phyloP scores from a whole-genome alignment of 2,113 vertebrate genomes.

The Cynocephalus volans region DNA sequence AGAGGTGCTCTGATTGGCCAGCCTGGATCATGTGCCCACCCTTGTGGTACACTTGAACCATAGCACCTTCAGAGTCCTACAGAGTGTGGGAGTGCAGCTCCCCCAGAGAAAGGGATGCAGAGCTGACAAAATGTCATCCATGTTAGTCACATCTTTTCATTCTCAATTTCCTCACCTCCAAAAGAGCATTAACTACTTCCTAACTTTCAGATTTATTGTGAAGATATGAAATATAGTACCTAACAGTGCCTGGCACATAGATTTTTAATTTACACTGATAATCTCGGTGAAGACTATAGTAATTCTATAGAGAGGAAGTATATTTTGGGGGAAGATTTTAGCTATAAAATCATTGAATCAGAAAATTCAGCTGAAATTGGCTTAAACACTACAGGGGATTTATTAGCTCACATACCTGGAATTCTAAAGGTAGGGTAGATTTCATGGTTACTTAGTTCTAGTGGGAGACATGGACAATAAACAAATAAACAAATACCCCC shows the following conservation, averaged over 20 bases:
- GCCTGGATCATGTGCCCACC: not conserved
- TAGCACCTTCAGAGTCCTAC: not conserved
- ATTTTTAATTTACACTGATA: not conserved
- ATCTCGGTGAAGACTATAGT: not conserved
- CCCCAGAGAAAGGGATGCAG: not conserved
- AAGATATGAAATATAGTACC: conserved; percentile 14
- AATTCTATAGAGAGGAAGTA: not conserved
- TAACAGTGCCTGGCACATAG: not conserved
- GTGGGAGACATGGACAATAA: not conserved
- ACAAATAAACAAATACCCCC: not conserved
- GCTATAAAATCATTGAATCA: not conserved
- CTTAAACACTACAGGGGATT: not conserved
- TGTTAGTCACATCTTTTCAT: not conserved
- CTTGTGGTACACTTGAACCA: not conserved
- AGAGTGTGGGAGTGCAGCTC: not conserved
- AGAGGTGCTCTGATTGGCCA: conserved; percentile 16
- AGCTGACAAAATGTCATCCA: not conserved
- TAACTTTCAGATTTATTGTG: not conserved
- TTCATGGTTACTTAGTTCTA: not conserved
- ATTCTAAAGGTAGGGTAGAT: not conserved
- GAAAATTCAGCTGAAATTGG: conserved; percentile 16
- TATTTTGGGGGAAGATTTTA: not conserved
- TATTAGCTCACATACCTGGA: not conserved
- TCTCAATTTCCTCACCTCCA: not conserved
- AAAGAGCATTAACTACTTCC: not conserved